Percentiles rank a stretch among this genome's conserved stretches.
phyloP scores from a whole-genome alignment of 2,888 invertebrate species.

The Oligia latruncula region DNA sequence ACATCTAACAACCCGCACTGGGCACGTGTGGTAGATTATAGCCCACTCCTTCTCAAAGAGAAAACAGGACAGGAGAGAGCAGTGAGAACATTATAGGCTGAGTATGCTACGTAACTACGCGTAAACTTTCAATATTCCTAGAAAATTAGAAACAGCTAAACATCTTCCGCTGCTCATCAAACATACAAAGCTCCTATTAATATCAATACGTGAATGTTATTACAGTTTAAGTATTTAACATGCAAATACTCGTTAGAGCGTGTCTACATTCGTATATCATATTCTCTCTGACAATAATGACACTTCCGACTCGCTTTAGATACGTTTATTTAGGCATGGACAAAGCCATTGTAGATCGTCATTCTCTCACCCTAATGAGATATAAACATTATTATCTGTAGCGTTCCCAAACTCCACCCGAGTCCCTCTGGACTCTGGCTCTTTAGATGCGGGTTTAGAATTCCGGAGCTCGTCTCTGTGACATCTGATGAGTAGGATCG shows the following conservation, averaged over 20 bases:
- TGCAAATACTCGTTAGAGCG: constrained; percentile 42
- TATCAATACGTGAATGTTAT: constrained; percentile 9
- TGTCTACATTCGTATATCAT: constrained; percentile 46
- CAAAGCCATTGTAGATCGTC: constrained; percentile 43
- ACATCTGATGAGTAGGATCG: constrained; percentile 63
- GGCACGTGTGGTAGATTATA: too few species aligned
- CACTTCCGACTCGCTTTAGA: constrained; percentile 43
- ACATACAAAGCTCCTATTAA: constrained; percentile 1
- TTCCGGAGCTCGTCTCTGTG: constrained; percentile 54
- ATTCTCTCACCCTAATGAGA: constrained; percentile 61
- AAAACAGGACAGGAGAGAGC: too few species aligned
- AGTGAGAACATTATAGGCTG: background rate
- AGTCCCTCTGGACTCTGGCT: constrained; percentile 40
- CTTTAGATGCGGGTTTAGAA: constrained; percentile 56
- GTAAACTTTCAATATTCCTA: background rate
- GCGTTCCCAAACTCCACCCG: constrained; percentile 48
- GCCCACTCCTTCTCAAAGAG: background rate
- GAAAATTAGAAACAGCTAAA: constrained; percentile 10
- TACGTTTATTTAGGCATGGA: constrained; percentile 59
- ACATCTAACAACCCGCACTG: background rate
- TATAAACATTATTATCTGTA: constrained; percentile 62
- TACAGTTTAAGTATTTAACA: constrained; percentile 27
- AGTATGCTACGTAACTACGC: background rate
- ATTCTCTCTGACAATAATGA: constrained; percentile 55
- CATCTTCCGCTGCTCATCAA: constrained; percentile 3